phyloP scores from a whole-genome alignment of 2,113 vertebrate genomes.

The Todiramphus saurophagus region DNA sequence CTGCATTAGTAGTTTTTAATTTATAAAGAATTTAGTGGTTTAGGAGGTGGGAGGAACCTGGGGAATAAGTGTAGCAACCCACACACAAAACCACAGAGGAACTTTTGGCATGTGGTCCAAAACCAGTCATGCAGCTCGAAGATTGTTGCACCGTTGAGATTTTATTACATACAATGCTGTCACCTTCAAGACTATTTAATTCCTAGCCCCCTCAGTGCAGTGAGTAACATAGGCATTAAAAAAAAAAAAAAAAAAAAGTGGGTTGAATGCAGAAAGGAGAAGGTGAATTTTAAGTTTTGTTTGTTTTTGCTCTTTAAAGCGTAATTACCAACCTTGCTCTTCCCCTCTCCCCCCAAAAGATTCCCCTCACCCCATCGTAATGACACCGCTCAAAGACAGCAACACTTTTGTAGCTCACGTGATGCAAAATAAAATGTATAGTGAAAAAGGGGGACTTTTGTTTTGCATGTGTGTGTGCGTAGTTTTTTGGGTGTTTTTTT shows the following conservation, averaged over 20 bases:
- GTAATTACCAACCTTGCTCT: not conserved
- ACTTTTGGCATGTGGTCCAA: slow-evolving; percentile 48
- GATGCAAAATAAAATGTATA: slow-evolving; percentile 8
- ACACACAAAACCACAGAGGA: slow-evolving; percentile 64
- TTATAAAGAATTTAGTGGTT: slow-evolving; percentile 63
- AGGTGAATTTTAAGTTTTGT: not conserved
- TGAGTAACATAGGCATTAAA: not conserved
- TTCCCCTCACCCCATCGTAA: not conserved
- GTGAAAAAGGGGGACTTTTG: slow-evolving; percentile 1
- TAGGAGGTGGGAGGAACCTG: slow-evolving; percentile 60
- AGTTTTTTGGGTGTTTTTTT: not conserved
- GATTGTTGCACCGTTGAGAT: slow-evolving; percentile 31
- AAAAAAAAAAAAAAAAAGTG: not conserved
- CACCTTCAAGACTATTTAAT: slow-evolving; percentile 35
- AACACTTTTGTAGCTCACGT: not conserved
- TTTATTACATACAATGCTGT: slow-evolving; percentile 30
- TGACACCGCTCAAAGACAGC: not conserved
- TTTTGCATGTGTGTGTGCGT: not conserved
- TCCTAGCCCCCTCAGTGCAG: not conserved
- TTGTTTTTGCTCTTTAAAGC: slow-evolving; percentile 18
- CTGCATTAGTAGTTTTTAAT: slow-evolving; percentile 26
- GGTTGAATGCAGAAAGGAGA: not conserved
- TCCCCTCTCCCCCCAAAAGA: not conserved
- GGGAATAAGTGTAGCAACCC: slow-evolving; percentile 67
- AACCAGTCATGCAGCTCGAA: slow-evolving; percentile 40